These are phyloP conservation scores for Oncorhynchus keta DNA, from an alignment of 2,113 vertebrate species.

Conservation along the genomic window DNA sequence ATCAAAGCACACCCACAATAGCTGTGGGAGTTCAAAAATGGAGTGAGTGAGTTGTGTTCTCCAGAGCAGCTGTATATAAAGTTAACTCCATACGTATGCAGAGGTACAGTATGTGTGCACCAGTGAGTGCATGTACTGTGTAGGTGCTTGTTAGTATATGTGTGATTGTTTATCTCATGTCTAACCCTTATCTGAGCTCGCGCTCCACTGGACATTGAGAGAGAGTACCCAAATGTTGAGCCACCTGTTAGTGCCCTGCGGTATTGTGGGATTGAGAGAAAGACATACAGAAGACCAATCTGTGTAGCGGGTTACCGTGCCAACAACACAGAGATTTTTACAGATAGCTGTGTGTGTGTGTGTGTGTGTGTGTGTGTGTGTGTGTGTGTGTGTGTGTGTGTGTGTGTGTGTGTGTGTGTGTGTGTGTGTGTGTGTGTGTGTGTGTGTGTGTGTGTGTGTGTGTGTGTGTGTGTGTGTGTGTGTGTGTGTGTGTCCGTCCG, in stretches of 20 bases:
- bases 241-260: conserved; percentile 68
- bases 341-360: conserved; percentile 26
- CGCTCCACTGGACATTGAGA: conserved; percentile 46
- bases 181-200: conserved; percentile 28
- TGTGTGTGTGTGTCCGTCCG: too few species aligned
- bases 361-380: too few species aligned
- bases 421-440: conserved; percentile 7
- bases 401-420: not conserved
- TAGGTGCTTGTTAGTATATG: too few species aligned
- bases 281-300: conserved; percentile 41
- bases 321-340: conserved; percentile 55
- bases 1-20: not conserved
- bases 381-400: too few species aligned
- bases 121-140: not conserved
- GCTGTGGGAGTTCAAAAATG: not conserved
- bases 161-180: not conserved
- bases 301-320: conserved; percentile 34
- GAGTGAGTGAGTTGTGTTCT: not conserved
- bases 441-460: too few species aligned
- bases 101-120: not conserved
- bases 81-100: not conserved
- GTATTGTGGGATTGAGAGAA: conserved; percentile 37
- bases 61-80: not conserved
- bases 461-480: too few species aligned
- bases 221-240: conserved; percentile 54